Percentiles rank a stretch among this genome's conserved stretches.
These are phyloP conservation scores for Leptinotarsa lineolata DNA, from an alignment of 1,140 invertebrate species.

Conservation along the genomic window DNA sequence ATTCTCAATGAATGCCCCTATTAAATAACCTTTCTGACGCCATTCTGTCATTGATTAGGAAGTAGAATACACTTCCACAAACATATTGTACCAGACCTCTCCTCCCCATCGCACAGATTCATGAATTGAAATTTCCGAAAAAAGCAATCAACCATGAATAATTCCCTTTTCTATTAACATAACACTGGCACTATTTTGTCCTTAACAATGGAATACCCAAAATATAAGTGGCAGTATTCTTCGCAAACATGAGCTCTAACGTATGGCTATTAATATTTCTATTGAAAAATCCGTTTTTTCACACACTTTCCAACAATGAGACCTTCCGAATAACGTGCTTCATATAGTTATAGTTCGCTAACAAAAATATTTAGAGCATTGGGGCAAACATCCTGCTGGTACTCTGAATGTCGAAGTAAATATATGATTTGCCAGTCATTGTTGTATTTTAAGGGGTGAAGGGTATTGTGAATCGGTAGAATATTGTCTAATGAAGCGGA, in stretches of 20 bases:
- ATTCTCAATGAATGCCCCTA: background rate
- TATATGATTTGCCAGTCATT: constrained; percentile 32
- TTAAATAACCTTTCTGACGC: background rate
- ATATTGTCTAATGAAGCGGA: constrained; percentile 38
- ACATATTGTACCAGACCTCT: background rate
- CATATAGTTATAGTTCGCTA: constrained; percentile 44
- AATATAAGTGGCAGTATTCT: constrained; percentile 42
- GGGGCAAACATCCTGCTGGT: constrained; percentile 39
- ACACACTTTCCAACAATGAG: constrained; percentile 43
- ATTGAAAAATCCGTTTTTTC: constrained; percentile 45
- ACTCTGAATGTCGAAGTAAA: constrained; percentile 30
- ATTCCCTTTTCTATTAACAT: constrained; percentile 33
- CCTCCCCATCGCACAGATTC: background rate
- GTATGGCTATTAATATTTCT: constrained; percentile 41
- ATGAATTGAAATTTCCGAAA: constrained; percentile 17
- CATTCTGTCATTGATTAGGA: background rate
- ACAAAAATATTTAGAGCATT: constrained; percentile 42
- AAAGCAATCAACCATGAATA: constrained; percentile 13
- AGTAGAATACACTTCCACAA: constrained; percentile 1
- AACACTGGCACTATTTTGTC: constrained; percentile 37
- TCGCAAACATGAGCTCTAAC: constrained; percentile 32
- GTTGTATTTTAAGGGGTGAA: constrained; percentile 36
- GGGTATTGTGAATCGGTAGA: constrained; percentile 32
- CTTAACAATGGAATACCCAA: constrained; percentile 37
- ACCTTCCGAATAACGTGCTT: constrained; percentile 43